Evolutionary conservation across 2,888 invertebrate species (phyloP).

Genomic region (Oscheius sp.): DNA sequence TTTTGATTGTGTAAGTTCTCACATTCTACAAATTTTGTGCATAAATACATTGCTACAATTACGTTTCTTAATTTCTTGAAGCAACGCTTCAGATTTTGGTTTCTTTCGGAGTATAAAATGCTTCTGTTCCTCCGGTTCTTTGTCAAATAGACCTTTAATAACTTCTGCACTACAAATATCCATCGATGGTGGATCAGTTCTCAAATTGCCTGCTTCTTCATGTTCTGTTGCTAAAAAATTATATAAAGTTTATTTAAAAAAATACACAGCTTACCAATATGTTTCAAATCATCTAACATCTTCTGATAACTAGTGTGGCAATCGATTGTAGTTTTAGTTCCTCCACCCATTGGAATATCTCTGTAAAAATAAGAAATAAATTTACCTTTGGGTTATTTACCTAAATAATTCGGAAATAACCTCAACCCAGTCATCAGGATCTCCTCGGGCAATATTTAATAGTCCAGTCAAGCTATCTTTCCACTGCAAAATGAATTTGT

Average conservation of each 20-base stretch:
- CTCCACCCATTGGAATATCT: conserved; percentile 27
- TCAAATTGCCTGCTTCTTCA: conserved; percentile 24
- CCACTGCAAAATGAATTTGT: conserved; percentile 47
- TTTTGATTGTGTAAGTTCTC: conserved; percentile 43
- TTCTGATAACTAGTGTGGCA: conserved; percentile 8
- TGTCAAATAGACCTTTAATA: conserved; percentile 1
- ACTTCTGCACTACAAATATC: conserved; percentile 11
- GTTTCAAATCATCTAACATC: conserved; percentile 19
- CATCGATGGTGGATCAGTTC: conserved; percentile 17
- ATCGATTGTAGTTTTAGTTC: neutral
- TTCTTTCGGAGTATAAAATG: conserved; percentile 46
- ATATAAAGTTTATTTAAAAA: neutral
- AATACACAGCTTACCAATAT: neutral
- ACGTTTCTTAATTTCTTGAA: conserved; percentile 29
- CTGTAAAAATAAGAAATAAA: conserved; percentile 12
- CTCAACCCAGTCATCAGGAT: conserved; percentile 65
- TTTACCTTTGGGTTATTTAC: neutral
- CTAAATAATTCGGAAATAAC: conserved; percentile 57
- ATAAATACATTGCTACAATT: neutral
- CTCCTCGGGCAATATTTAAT: conserved; percentile 47
- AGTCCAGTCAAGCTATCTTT: conserved; percentile 49
- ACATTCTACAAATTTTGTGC: conserved; percentile 39
- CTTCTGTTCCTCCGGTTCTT: conserved; percentile 21
- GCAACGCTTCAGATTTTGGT: conserved; percentile 39
- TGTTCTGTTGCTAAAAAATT: conserved; percentile 12